phyloP scores from a whole-genome alignment of 1,140 invertebrate genomes.

The Drosophila nikananu region DNA sequence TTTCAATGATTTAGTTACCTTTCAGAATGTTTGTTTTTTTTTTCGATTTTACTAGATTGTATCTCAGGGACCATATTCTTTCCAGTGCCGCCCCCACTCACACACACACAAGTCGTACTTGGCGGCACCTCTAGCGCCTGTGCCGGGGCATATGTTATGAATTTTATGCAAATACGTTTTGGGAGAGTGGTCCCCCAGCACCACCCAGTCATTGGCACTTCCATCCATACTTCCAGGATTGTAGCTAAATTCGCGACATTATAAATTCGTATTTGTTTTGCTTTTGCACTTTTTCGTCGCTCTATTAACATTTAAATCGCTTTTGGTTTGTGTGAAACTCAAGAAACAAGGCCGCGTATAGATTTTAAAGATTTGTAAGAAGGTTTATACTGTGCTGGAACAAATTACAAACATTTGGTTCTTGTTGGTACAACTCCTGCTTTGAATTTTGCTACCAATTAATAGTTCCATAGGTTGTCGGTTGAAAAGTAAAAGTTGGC shows the following conservation, averaged over 20 bases:
- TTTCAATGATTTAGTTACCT: neutral
- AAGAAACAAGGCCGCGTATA: neutral
- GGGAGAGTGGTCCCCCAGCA: constrained; percentile 31
- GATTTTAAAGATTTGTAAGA: constrained; percentile 1
- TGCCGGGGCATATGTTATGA: constrained; percentile 68
- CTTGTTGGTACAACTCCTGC: no score
- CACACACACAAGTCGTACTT: neutral
- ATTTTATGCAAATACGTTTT: constrained; percentile 71
- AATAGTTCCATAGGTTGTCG: no score
- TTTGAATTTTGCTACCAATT: neutral
- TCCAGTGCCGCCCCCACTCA: constrained; percentile 6
- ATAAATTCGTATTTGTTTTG: constrained; percentile 40
- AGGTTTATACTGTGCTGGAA: neutral
- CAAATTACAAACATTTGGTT: neutral
- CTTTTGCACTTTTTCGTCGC: constrained; percentile 10
- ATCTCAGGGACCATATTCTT: constrained; percentile 6
- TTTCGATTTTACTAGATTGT: neutral
- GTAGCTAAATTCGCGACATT: constrained; percentile 50
- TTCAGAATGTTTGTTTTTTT: no score
- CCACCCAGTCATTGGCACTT: constrained; percentile 83
- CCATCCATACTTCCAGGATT: constrained; percentile 31
- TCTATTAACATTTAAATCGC: constrained; percentile 67
- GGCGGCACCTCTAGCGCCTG: constrained; percentile 18
- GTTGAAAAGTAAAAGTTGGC: constrained; percentile 4
- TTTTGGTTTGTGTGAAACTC: constrained; percentile 23